Evolutionary conservation across 2,797 vertebrate species (phyloP).

Genomic region (Miopithecus talapoin): DNA sequence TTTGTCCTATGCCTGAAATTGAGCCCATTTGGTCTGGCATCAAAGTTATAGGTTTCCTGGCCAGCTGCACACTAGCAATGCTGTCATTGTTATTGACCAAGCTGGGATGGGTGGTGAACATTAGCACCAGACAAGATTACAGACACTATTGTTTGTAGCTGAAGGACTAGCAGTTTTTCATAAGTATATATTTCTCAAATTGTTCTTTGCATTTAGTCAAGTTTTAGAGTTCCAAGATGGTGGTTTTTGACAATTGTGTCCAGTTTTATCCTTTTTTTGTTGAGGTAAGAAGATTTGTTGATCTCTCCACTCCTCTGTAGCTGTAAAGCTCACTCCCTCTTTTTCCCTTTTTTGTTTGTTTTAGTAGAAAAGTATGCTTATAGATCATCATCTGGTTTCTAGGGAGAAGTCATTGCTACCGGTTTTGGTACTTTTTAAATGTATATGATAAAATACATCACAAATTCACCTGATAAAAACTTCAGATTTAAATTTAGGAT

Average conservation of each 20-base stretch:
- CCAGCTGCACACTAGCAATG: neutral
- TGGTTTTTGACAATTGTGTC: neutral
- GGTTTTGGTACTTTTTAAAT: neutral
- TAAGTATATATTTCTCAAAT: neutral
- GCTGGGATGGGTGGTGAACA: neutral
- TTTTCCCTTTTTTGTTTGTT: neutral
- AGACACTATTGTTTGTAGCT: neutral
- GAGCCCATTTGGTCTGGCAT: neutral
- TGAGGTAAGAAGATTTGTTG: neutral
- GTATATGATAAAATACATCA: neutral
- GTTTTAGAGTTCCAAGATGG: neutral
- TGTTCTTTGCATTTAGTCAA: neutral
- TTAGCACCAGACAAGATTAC: neutral
- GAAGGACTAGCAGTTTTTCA: neutral
- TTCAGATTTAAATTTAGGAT: neutral
- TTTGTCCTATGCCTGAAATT: neutral
- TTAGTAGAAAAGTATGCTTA: neutral
- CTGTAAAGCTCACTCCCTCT: neutral
- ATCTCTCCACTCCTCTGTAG: neutral
- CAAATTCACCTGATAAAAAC: neutral
- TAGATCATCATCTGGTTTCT: neutral
- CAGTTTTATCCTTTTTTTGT: neutral
- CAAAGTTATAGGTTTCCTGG: neutral
- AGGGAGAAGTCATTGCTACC: neutral
- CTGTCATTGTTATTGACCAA: neutral